phyloP scores from a whole-genome alignment of 2,888 invertebrate species.

The Esperia sulphurella region DNA sequence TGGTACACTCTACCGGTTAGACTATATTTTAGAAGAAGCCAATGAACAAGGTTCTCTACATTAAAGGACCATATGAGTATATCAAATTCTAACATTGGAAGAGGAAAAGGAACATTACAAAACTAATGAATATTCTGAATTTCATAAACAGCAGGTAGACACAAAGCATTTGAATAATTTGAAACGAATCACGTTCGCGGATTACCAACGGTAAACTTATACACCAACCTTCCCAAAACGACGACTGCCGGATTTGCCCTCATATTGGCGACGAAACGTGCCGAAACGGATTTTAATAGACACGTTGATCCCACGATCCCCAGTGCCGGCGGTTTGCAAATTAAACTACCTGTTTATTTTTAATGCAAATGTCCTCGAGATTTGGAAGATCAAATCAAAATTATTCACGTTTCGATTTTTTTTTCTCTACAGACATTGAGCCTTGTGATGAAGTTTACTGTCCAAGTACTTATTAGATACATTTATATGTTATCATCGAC shows the following conservation, averaged over 20 bases:
- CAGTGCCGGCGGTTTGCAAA: conserved; percentile 35
- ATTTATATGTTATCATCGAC: too few species aligned
- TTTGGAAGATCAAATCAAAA: neutral
- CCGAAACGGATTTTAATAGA: conserved; percentile 45
- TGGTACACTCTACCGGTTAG: too few species aligned
- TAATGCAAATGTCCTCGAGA: neutral
- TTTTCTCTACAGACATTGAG: too few species aligned
- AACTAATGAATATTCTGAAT: neutral
- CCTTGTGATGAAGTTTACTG: too few species aligned
- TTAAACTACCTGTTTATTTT: conserved; percentile 35
- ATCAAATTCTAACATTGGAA: too few species aligned
- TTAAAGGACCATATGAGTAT: too few species aligned
- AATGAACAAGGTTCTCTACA: too few species aligned
- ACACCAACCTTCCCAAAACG: neutral
- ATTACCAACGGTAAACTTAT: neutral
- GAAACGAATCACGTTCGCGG: conserved; percentile 11
- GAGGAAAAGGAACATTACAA: neutral
- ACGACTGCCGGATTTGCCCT: conserved; percentile 11
- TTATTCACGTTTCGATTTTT: neutral
- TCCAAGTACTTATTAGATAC: too few species aligned
- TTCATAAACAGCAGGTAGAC: too few species aligned
- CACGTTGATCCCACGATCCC: conserved; percentile 34
- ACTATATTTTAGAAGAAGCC: too few species aligned
- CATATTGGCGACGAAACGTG: conserved; percentile 35
- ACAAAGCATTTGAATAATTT: conserved; percentile 4